Percentiles rank a stretch among this genome's conserved stretches.
These are phyloP conservation scores for Matsumyia berberina DNA, from an alignment of 2,888 invertebrate genomes.

Conservation along the genomic window DNA sequence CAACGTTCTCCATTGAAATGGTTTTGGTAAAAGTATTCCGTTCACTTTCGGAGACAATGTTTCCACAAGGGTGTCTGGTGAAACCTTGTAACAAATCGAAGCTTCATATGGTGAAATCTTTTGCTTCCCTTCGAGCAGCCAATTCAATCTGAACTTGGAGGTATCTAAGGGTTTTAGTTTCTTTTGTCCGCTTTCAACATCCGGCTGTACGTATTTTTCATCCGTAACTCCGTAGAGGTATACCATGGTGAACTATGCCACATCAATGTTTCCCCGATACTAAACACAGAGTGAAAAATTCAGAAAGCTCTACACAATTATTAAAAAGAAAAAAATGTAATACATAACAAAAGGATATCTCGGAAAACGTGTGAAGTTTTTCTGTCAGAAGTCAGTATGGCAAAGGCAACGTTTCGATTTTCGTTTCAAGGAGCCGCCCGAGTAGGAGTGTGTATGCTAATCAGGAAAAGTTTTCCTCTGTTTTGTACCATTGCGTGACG, in stretches of 20 bases:
- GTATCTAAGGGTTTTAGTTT: constrained; percentile 59
- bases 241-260: constrained; percentile 57
- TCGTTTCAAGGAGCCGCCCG: constrained; percentile 17
- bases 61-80: constrained; percentile 85
- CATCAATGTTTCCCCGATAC: background rate
- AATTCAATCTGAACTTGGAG: constrained; percentile 67
- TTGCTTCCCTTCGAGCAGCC: constrained; percentile 81
- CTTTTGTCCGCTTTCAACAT: background rate
- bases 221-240: constrained; percentile 77
- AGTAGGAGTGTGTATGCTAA: constrained; percentile 13
- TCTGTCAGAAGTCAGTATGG: constrained; percentile 9
- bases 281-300: background rate
- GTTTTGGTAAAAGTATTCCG: constrained; percentile 82
- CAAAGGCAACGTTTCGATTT: constrained; percentile 23
- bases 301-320: background rate
- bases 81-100: constrained; percentile 79
- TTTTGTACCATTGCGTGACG: constrained; percentile 47
- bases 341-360: constrained; percentile 5
- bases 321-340: background rate
- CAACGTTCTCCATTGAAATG: constrained; percentile 85
- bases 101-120: constrained; percentile 72
- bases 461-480: constrained; percentile 12
- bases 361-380: constrained; percentile 7
- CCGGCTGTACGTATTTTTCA: constrained; percentile 61
- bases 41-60: constrained; percentile 83